Evolutionary conservation across 2,888 invertebrate species (phyloP).

Genomic region (Hirtodrosophila cameraria): DNA sequence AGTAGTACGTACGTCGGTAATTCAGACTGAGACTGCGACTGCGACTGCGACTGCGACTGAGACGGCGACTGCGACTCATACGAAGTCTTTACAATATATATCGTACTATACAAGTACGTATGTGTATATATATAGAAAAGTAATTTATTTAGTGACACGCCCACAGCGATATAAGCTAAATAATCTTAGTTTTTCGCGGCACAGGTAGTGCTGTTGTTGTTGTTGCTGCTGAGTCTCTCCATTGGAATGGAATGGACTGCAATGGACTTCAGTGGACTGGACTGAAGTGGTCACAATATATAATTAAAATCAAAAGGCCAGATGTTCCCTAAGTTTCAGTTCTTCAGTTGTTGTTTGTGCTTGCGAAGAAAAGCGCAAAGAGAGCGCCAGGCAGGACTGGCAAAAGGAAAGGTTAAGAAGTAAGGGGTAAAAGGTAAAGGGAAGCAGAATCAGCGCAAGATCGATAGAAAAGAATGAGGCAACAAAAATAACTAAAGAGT

Average conservation of each 20-base stretch:
- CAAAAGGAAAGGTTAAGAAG: slow-evolving; percentile 18
- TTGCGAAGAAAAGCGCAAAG: slow-evolving; percentile 36
- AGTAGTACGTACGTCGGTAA: no score
- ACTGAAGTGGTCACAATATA: slow-evolving; percentile 75
- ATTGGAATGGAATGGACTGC: slow-evolving; percentile 11
- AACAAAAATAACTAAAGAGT: slow-evolving; percentile 16
- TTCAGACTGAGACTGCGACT: no score
- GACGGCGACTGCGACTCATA: no score
- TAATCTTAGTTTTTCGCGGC: slow-evolving; percentile 72
- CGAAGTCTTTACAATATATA: no score
- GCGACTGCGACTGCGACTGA: no score
- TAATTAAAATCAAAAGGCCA: slow-evolving; percentile 77
- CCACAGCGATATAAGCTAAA: slow-evolving; percentile 70
- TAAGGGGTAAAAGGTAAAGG: neutral
- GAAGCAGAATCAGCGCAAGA: slow-evolving; percentile 41
- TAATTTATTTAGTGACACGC: slow-evolving; percentile 78
- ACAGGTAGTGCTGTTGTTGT: slow-evolving; percentile 24
- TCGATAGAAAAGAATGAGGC: slow-evolving; percentile 64
- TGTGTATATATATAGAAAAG: slow-evolving; percentile 68
- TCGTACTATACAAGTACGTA: slow-evolving; percentile 7
- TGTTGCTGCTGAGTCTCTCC: neutral
- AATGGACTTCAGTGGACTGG: slow-evolving; percentile 39
- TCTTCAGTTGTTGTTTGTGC: neutral
- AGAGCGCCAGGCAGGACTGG: slow-evolving; percentile 47
- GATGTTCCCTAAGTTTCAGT: slow-evolving; percentile 50